Evolutionary conservation across 2,888 invertebrate species (phyloP).

Genomic region (Heliconius erato): DNA sequence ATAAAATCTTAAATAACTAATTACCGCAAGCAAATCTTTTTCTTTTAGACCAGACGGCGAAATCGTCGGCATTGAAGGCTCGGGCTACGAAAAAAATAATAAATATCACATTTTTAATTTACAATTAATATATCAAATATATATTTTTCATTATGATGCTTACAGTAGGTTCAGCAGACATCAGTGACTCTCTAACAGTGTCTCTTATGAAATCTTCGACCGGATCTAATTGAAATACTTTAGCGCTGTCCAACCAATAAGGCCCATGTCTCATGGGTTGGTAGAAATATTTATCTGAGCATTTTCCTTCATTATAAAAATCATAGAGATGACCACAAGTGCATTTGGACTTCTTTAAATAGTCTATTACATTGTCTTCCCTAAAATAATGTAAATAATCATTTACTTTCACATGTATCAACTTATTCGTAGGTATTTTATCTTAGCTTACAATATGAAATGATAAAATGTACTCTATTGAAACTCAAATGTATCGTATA

Average conservation of each 20-base stretch:
- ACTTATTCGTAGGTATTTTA: background rate
- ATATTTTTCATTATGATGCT: background rate
- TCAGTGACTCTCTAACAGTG: slow-evolving; percentile 64
- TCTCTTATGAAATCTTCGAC: slow-evolving; percentile 75
- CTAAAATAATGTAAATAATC: slow-evolving; percentile 55
- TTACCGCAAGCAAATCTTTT: slow-evolving; percentile 71
- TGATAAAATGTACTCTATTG: background rate
- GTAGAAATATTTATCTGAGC: slow-evolving; percentile 70
- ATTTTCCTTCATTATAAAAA: slow-evolving; percentile 62
- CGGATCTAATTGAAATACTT: slow-evolving; percentile 73
- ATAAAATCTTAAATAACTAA: background rate
- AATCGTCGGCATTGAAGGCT: slow-evolving; percentile 64
- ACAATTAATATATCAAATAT: background rate
- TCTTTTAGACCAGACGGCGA: slow-evolving; percentile 66
- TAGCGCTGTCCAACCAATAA: slow-evolving; percentile 71
- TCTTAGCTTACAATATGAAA: background rate
- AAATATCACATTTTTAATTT: background rate
- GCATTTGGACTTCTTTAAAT: slow-evolving; percentile 68
- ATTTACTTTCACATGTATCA: background rate
- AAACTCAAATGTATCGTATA: background rate
- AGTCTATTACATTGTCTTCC: slow-evolving; percentile 66
- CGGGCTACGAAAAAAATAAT: slow-evolving; percentile 59
- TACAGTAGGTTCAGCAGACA: slow-evolving; percentile 68
- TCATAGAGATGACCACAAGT: slow-evolving; percentile 78
- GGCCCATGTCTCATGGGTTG: slow-evolving; percentile 65